Evolutionary conservation across 2,113 vertebrate species (phyloP), one percentile per base, ranked within the genome.

Genomic region (Clarias batrachus): DNA sequence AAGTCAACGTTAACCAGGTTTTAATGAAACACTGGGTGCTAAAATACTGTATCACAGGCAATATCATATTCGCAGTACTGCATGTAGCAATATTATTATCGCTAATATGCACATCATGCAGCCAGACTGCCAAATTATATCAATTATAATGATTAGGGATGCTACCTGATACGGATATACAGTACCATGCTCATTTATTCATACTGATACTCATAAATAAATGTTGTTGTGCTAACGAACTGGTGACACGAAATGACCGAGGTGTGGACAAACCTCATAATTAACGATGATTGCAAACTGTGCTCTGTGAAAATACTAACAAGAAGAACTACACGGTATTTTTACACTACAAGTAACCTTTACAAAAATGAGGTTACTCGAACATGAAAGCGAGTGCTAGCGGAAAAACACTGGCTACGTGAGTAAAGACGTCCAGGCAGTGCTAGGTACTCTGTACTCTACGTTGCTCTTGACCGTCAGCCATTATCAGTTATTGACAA

Each of bases 71-170:
- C 10, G 2, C 54, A 14, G 21, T 41, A 16, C 54, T 3, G 12
- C 16, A 25, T 62, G 78, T 23, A 62, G 78, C 57, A 80, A 37
- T 80, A 21, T 81, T 80, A 33, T 33, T 37, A 30, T 80, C 60
- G n/a, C 77, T 79, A 79, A 59, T 79, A 79, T 57, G 54, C 27
- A 21, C 54, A 59, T 19, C 77, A 79, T 30, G 77, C 54, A 79
- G 25, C n/a, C 25, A 27, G 21, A 52, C 25, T 76, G 73, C 11
- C 10, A 25, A 54, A 56, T 54, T 57, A 56, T 9, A 80, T 17
- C 23, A 60, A 21, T 79, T 33, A 79, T 59, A 80, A 60, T 60
- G 21, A 80, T 80, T 80, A 57, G 25, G 54, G 54, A 79, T 33
- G 56, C 27, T 59, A 60, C 56, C 56, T 4, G 6, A 59, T 80